phyloP scores from a whole-genome alignment of 2,888 invertebrate species.

The Synanthedon formicaeformis region DNA sequence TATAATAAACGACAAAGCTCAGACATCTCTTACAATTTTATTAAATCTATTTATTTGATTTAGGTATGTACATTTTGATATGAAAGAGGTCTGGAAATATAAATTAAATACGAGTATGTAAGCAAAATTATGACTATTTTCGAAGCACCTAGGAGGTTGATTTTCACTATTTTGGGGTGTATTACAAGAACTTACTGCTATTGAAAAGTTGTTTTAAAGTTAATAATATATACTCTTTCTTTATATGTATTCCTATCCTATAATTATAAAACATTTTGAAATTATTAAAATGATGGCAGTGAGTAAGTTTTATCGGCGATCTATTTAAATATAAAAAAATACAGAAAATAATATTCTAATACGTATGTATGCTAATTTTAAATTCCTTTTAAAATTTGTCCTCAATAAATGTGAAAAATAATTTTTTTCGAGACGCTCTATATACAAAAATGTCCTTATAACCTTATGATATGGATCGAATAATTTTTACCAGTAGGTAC shows the following conservation, averaged over 20 bases:
- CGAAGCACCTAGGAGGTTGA: constrained; percentile 34
- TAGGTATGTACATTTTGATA: constrained; percentile 65
- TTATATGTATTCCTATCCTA: too few species aligned
- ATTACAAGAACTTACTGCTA: too few species aligned
- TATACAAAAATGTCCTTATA: constrained; percentile 42
- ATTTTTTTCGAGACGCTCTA: constrained; percentile 12
- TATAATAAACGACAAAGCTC: constrained; percentile 65
- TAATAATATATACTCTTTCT: too few species aligned
- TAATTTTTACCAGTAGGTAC: constrained; percentile 23
- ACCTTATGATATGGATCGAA: constrained; percentile 55
- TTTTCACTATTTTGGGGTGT: too few species aligned
- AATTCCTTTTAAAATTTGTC: constrained; percentile 6
- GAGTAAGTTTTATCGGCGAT: neutral
- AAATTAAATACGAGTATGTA: constrained; percentile 23
- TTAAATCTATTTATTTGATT: constrained; percentile 39
- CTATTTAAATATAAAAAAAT: neutral
- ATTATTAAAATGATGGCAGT: neutral
- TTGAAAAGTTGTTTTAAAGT: too few species aligned
- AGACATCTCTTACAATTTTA: constrained; percentile 62
- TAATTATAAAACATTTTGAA: too few species aligned
- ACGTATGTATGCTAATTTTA: neutral
- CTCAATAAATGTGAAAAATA: constrained; percentile 12
- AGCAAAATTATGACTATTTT: constrained; percentile 41
- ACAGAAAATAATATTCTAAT: neutral
- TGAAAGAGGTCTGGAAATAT: constrained; percentile 52